phyloP scores from a whole-genome alignment of 2,113 vertebrate species.

The Nyctibius bracteatus region DNA sequence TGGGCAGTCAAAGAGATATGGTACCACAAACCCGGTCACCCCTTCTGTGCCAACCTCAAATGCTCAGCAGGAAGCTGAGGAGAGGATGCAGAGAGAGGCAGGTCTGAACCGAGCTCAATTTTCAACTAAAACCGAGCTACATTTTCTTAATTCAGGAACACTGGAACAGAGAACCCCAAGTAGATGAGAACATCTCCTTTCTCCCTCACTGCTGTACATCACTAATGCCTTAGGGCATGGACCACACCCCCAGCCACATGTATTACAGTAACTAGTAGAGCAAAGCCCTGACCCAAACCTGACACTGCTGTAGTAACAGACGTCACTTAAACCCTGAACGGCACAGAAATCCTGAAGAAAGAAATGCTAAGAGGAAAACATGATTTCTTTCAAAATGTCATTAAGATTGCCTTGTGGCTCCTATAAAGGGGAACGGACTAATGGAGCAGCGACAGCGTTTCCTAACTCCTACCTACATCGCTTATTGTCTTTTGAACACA shows the following conservation, averaged over 20 bases:
- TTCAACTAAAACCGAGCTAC: neutral
- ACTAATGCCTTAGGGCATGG: neutral
- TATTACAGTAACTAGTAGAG: neutral
- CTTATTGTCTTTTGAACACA: neutral
- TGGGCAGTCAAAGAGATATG: neutral
- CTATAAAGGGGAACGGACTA: neutral
- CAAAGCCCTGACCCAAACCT: neutral
- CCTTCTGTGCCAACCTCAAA: rapidly evolving
- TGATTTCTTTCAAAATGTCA: neutral
- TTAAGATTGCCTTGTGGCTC: neutral
- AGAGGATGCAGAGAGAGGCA: neutral
- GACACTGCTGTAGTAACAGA: neutral
- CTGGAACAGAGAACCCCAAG: neutral
- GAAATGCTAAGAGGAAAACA: neutral
- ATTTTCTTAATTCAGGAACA: neutral
- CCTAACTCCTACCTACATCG: neutral
- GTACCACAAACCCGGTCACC: neutral
- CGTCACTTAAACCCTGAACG: neutral
- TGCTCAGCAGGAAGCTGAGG: rapidly evolving
- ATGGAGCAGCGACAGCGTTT: neutral
- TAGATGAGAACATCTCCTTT: neutral
- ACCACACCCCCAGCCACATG: neutral
- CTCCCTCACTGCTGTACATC: neutral
- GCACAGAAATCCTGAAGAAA: neutral
- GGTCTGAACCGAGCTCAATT: neutral